Evolutionary conservation across 2,797 vertebrate species (phyloP).

Genomic region (Acrocephalus scirpaceus): DNA sequence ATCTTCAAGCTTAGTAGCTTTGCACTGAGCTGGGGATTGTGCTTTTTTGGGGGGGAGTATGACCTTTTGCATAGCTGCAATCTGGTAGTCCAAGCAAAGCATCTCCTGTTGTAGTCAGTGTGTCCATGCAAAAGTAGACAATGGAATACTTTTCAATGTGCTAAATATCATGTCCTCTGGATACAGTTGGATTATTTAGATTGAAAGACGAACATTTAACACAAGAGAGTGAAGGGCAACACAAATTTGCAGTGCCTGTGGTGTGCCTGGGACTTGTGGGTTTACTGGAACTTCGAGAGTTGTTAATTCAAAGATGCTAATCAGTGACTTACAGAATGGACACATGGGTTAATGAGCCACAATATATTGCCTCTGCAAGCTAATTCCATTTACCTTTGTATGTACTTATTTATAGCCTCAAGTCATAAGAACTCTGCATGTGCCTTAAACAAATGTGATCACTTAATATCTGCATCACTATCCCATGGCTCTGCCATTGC

Average conservation of each 20-base stretch:
- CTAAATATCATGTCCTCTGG: neutral
- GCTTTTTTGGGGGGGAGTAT: neutral
- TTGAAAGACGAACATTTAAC: neutral
- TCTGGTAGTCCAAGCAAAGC: neutral
- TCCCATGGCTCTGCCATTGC: neutral
- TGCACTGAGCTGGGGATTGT: neutral
- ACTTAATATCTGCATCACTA: neutral
- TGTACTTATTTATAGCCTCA: neutral
- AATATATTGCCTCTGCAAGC: neutral
- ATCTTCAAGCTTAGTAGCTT: neutral
- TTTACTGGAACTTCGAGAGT: neutral
- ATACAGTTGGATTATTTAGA: neutral
- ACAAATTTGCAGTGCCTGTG: neutral
- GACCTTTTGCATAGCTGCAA: neutral
- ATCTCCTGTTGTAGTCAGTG: neutral
- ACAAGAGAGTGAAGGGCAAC: neutral
- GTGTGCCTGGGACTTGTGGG: neutral
- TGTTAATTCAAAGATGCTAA: neutral
- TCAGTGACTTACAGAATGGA: neutral
- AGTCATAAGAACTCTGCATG: neutral
- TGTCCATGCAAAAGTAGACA: neutral
- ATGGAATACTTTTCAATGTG: neutral
- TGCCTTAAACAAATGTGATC: neutral
- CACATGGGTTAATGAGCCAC: neutral
- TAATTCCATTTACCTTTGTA: neutral